Base-by-base conservation (phyloP, 2,888 invertebrate species). In the Tetropium fuscum region DNA sequence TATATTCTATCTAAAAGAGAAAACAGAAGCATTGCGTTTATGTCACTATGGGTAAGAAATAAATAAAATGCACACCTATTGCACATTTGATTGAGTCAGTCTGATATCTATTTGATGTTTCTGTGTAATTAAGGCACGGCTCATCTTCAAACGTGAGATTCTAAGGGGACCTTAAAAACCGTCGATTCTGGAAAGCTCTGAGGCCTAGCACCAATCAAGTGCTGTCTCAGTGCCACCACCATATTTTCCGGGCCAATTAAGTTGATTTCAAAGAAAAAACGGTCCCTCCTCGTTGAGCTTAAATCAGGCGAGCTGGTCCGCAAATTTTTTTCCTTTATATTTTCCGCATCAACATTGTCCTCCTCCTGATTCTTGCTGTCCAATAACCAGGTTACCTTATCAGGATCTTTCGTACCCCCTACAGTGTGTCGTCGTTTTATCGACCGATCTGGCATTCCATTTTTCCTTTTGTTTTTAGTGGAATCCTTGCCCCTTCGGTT, bases 341-440 rank as follows among this genome's bases (percentile, higher is more conserved):
- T 80, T 57, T 79, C 77, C 16, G 74, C 70, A 8, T 72, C 63
- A 25, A 72, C 69, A 48, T 81, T 82, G 19, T 79, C 77, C 63
- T 84, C 84, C n/a, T 83, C 79, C 64, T 85, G 83, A 44, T 83
- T 70, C 60, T 85, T 82, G 65, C 85, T 85, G 63, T 86, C 85
- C 60, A 72, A 66, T 16, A 73, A 58, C 85, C 86, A 86, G 38
- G 85, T 84, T 13, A 88, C 83, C 64, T 88, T 87, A 69, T 89
- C 89, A 13, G 88, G 92, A 82, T 95, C 95, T 82, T 94, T 93
- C n/a, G 93, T 93, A 53, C 96, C 95, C 63, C 95, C 95, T 5
- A 96, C 95, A 0, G 96, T 96, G 83, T 96, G 95, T 19, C 96
- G 86, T 36, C 96, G 87, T 82, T 94, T 94, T 74, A 94, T 93